Percentiles rank a stretch among this genome's conserved stretches.
Conservation (phyloP, 2,113 vertebrate genomes). For the Murina feae region DNA sequence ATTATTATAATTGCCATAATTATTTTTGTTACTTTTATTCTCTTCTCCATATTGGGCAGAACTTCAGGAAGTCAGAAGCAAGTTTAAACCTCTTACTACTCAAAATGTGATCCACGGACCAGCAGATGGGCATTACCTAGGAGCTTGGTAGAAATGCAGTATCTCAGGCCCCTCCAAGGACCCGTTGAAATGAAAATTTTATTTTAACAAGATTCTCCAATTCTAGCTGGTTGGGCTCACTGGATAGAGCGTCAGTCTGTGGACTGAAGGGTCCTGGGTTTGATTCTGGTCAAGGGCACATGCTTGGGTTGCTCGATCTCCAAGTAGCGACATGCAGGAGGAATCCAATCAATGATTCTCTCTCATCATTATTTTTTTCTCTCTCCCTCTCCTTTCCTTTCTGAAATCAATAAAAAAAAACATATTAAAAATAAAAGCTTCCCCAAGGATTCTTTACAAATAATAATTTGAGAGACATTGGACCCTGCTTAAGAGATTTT, state of each 20-base stretch:
- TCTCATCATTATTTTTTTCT: no score
- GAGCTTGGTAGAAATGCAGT: background rate
- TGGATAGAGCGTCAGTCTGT: no score
- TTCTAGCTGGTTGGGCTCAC: no score
- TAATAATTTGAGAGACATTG: background rate
- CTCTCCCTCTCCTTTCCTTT: no score
- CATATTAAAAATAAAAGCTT: no score
- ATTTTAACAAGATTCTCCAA: background rate
- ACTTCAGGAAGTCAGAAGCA: background rate
- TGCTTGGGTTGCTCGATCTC: no score
- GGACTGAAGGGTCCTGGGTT: no score
- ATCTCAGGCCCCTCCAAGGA: background rate
- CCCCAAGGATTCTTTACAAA: background rate
- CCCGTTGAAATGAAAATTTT: background rate
- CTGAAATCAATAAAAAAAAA: no score
- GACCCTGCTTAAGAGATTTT: background rate
- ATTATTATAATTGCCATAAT: background rate
- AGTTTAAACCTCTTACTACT: background rate
- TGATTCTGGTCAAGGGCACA: no score
- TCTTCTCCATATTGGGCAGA: background rate
- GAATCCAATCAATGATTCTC: no score
- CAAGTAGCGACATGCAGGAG: no score
- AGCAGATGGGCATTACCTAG: background rate
- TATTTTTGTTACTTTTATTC: background rate
- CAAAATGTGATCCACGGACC: background rate